Evolutionary conservation across 2,113 vertebrate genomes (phyloP).

Genomic region (Cariama cristata): DNA sequence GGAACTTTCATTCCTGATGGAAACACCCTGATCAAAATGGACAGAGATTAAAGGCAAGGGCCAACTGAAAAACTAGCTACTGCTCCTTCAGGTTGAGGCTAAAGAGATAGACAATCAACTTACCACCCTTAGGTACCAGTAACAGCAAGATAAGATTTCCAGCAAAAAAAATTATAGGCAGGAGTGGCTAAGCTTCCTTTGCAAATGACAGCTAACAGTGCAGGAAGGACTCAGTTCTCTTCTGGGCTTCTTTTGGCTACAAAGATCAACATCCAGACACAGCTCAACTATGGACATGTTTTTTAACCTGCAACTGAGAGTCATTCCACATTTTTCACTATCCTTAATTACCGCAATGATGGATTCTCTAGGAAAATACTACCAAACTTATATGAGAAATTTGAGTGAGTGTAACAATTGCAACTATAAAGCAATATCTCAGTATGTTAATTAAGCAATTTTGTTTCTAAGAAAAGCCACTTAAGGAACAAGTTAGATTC

Average conservation of each 20-base stretch:
- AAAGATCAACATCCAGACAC: not conserved
- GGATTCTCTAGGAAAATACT: not conserved
- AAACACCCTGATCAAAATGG: not conserved
- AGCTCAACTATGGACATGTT: not conserved
- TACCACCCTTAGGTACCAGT: not conserved
- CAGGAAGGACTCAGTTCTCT: not conserved
- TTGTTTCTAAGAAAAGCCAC: constrained; percentile 14
- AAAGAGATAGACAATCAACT: not conserved
- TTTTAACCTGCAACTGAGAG: not conserved
- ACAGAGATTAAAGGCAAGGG: not conserved
- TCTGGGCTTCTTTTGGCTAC: not conserved
- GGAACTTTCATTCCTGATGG: not conserved
- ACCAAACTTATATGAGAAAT: not conserved
- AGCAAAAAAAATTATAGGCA: not conserved
- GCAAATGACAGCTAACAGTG: not conserved
- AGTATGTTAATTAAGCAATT: not conserved
- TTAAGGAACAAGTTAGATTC: not conserved
- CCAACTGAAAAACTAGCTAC: not conserved
- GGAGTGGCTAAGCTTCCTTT: not conserved
- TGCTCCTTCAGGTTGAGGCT: not conserved
- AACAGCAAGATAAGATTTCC: not conserved
- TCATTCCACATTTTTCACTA: not conserved
- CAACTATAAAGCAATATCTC: not conserved
- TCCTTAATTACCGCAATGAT: not conserved
- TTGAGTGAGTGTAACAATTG: not conserved